These are phyloP conservation scores for Beris chalybata DNA, from an alignment of 2,888 invertebrate genomes.

Conservation along the genomic window DNA sequence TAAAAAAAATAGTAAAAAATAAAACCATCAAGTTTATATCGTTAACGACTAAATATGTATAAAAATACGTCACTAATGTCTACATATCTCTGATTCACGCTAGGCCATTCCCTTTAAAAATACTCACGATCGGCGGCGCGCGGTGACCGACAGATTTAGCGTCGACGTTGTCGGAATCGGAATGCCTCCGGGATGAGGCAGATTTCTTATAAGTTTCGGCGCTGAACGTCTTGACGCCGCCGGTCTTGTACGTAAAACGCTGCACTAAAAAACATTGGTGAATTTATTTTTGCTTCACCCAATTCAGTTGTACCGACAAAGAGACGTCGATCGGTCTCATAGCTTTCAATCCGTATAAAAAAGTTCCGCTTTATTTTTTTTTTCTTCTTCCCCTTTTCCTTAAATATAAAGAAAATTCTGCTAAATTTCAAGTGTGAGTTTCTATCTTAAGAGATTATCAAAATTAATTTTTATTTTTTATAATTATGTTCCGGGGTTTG, in stretches of 20 bases:
- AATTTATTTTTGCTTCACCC: constrained; percentile 34
- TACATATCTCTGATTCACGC: not conserved
- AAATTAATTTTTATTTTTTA: too few relatives aligned
- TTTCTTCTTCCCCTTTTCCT: too few relatives aligned
- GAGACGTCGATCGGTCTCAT: constrained; percentile 43
- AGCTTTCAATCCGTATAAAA: constrained; percentile 20
- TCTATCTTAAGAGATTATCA: not conserved
- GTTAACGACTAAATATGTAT: too few relatives aligned
- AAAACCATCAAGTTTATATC: too few relatives aligned
- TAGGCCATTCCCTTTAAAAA: not conserved
- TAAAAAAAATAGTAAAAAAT: too few relatives aligned
- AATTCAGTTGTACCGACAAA: constrained; percentile 43
- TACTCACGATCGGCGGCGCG: not conserved
- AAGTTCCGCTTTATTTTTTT: not conserved
- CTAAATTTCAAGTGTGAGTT: too few relatives aligned
- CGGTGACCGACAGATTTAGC: constrained; percentile 1
- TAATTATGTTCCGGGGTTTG: too few relatives aligned
- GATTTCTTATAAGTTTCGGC: not conserved
- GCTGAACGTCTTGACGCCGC: constrained; percentile 28
- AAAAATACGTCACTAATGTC: constrained; percentile 1
- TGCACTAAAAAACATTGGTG: too few relatives aligned
- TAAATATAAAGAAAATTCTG: constrained; percentile 1
- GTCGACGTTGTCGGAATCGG: not conserved
- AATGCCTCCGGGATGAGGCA: constrained; percentile 9
- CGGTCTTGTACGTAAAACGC: not conserved